Percentiles rank a stretch among this genome's conserved stretches.
phyloP scores from a whole-genome alignment of 2,797 vertebrate species.

The Xerus rutilus region DNA sequence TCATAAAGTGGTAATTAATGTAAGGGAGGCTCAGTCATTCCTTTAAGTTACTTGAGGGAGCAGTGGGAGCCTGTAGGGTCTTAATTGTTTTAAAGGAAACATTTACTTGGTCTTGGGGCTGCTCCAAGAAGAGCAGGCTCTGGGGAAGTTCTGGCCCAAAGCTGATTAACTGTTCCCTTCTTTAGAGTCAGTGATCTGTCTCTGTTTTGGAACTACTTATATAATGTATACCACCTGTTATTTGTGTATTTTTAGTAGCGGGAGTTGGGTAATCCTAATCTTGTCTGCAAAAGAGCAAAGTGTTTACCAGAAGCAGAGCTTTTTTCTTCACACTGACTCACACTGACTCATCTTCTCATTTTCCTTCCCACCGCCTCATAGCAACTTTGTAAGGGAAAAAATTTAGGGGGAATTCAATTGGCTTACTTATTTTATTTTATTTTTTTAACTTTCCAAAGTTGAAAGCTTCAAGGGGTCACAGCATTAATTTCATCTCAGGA shows the following conservation, averaged over 20 bases:
- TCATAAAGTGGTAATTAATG: neutral
- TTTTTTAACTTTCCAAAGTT: constrained; percentile 47
- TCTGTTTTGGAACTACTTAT: constrained; percentile 77
- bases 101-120: constrained; percentile 26
- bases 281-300: constrained; percentile 81
- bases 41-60: constrained; percentile 13
- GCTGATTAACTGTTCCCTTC: constrained; percentile 65
- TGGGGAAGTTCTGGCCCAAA: constrained; percentile 50
- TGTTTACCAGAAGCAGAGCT: constrained; percentile 80
- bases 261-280: constrained; percentile 78
- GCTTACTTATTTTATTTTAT: neutral
- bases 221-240: constrained; percentile 82
- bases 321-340: constrained; percentile 78
- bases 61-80: neutral
- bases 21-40: neutral
- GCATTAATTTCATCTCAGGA: neutral
- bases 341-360: constrained; percentile 76
- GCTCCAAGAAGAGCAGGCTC: constrained; percentile 37
- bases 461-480: neutral
- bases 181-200: constrained; percentile 64
- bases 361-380: constrained; percentile 69
- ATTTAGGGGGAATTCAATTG: constrained; percentile 54
- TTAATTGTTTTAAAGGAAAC: constrained; percentile 57
- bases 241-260: constrained; percentile 80
- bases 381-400: constrained; percentile 55